phyloP scores from a whole-genome alignment of 2,797 vertebrate species.

The Sebastiscus tertius region DNA sequence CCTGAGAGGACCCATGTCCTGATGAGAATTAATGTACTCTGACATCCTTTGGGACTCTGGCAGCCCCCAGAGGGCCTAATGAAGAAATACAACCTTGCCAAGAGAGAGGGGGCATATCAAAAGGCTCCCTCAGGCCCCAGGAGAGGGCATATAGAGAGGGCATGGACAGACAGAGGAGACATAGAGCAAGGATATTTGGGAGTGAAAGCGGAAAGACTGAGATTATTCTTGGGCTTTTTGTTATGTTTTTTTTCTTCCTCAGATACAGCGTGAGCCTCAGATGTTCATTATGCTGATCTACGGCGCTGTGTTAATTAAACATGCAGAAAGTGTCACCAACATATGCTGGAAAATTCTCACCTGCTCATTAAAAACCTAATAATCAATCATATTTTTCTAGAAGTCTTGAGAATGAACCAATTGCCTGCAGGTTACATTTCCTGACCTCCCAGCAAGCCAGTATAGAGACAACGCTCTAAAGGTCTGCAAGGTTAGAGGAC shows the following conservation, averaged over 20 bases:
- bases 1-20: conserved; percentile 89
- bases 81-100: conserved; percentile 88
- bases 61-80: conserved; percentile 87
- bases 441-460: conserved; percentile 49
- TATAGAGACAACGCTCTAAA: conserved; percentile 21
- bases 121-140: conserved; percentile 72
- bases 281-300: conserved; percentile 37
- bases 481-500: conserved; percentile 66
- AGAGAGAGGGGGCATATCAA: conserved; percentile 72
- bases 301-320: conserved; percentile 50
- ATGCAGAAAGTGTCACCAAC: conserved; percentile 47
- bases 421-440: conserved; percentile 41
- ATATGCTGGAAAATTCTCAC: conserved; percentile 48
- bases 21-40: conserved; percentile 95
- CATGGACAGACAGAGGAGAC: conserved; percentile 65
- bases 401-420: conserved; percentile 57
- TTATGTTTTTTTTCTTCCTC: not conserved
- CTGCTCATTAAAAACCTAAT: conserved; percentile 74
- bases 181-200: conserved; percentile 64
- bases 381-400: conserved; percentile 70
- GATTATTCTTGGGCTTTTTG: conserved; percentile 30
- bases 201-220: conserved; percentile 39
- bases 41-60: conserved; percentile 89
- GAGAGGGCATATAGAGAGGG: conserved; percentile 72
- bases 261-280: not conserved